A percentile compares a stretch with the other conserved stretches of the same genome.
Evolutionary conservation across 2,888 invertebrate species (phyloP).

Genomic region (Luffia ferchaultella): DNA sequence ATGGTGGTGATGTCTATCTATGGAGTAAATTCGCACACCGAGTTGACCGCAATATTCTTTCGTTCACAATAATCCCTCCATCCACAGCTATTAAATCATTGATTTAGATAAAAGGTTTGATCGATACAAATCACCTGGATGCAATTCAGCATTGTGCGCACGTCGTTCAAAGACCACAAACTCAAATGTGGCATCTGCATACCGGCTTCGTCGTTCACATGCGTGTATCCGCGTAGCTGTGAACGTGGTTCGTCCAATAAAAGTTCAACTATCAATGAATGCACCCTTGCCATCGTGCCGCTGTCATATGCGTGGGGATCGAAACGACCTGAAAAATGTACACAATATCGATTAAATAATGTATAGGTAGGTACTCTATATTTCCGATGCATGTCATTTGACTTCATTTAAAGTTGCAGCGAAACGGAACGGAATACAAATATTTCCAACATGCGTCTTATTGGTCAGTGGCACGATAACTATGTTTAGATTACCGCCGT

Average conservation of each 20-base stretch:
- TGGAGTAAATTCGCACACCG: too few relatives aligned
- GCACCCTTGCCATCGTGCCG: constrained; percentile 84
- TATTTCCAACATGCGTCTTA: too few relatives aligned
- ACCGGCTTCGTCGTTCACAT: constrained; percentile 84
- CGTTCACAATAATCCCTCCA: too few relatives aligned
- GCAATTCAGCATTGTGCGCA: constrained; percentile 78
- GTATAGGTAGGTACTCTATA: too few relatives aligned
- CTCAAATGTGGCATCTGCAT: constrained; percentile 85
- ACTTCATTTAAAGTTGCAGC: background rate
- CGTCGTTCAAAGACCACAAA: constrained; percentile 82
- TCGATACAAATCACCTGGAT: constrained; percentile 67
- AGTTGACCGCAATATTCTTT: too few relatives aligned
- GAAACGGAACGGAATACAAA: background rate
- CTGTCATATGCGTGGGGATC: constrained; percentile 81
- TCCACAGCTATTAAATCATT: too few relatives aligned
- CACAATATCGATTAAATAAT: background rate
- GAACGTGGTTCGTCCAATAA: constrained; percentile 82
- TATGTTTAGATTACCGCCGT: too few relatives aligned
- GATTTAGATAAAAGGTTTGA: too few relatives aligned
- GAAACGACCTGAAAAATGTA: constrained; percentile 63
- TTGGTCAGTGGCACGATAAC: too few relatives aligned
- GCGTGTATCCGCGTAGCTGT: constrained; percentile 80
- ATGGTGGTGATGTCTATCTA: too few relatives aligned
- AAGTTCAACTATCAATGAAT: constrained; percentile 85
- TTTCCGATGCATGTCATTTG: too few relatives aligned